Conservation (phyloP, 2,113 vertebrate genomes). For the Varanus salvator region DNA sequence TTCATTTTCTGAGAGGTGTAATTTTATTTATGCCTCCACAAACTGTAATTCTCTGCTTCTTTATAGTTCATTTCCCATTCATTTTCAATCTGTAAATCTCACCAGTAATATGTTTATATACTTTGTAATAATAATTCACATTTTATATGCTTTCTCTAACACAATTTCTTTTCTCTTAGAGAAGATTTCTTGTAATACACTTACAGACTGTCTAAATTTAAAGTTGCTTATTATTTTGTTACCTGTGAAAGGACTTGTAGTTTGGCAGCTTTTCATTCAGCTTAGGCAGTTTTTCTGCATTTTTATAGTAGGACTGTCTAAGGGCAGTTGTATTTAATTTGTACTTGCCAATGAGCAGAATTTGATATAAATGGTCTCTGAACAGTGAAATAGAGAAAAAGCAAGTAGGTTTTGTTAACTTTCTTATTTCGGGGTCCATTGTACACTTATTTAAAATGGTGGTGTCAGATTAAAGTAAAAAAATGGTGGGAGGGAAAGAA, state of each 20-base stretch:
- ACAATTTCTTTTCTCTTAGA: not conserved
- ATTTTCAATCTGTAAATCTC: not conserved
- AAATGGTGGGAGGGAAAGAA: not conserved
- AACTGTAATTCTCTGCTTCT: slow-evolving; percentile 14
- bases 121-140: not conserved
- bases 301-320: not conserved
- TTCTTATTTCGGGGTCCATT: not conserved
- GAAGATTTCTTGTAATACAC: not conserved
- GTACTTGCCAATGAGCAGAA: not conserved
- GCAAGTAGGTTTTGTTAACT: not conserved
- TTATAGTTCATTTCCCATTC: not conserved
- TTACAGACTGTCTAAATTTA: not conserved
- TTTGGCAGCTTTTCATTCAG: not conserved
- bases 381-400: no score
- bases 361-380: not conserved
- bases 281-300: not conserved
- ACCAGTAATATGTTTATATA: slow-evolving; percentile 5
- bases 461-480: slow-evolving; percentile 1
- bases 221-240: not conserved
- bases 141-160: not conserved
- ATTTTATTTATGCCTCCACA: not conserved
- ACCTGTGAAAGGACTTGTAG: no score
- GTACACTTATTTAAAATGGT: not conserved
- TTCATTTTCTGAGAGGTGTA: slow-evolving; percentile 8
- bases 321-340: not conserved